Conservation (phyloP, 2,113 vertebrate species). For the Callaeas wilsoni region DNA sequence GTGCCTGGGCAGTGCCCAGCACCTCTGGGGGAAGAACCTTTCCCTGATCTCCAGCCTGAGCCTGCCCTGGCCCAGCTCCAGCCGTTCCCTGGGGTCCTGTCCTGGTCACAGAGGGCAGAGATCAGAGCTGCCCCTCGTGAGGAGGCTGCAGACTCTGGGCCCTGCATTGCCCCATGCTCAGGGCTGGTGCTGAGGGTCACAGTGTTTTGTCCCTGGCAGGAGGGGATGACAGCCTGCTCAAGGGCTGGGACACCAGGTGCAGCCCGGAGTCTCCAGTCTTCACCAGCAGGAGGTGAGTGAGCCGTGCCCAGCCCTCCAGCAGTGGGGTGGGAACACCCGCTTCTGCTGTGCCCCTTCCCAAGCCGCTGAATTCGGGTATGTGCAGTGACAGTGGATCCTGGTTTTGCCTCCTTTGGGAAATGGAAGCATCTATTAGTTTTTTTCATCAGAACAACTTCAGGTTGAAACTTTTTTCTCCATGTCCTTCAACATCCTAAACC, state of each 20-base stretch:
- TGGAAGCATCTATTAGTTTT: accelerated
- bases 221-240: slow-evolving; percentile 91
- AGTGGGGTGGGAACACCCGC: accelerated
- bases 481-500: not conserved
- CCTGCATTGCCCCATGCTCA: not conserved
- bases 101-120: not conserved
- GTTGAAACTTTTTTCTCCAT: not conserved
- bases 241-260: slow-evolving; percentile 88
- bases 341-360: not conserved
- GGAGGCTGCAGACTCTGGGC: not conserved
- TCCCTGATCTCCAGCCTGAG: not conserved
- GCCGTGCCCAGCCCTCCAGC: accelerated
- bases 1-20: not conserved
- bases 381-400: not conserved
- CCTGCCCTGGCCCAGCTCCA: not conserved
- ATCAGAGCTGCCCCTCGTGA: accelerated
- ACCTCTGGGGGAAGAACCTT: not conserved
- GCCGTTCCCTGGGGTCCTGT: accelerated
- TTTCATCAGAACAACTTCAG: not conserved
- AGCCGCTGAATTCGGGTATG: not conserved
- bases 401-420: not conserved
- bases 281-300: slow-evolving; percentile 79
- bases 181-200: not conserved
- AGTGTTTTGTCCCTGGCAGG: slow-evolving; percentile 66
- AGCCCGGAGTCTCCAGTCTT: slow-evolving; percentile 70